These are phyloP conservation scores for Galeopterus variegatus DNA, from an alignment of 2,113 vertebrate species.

Conservation along the genomic window DNA sequence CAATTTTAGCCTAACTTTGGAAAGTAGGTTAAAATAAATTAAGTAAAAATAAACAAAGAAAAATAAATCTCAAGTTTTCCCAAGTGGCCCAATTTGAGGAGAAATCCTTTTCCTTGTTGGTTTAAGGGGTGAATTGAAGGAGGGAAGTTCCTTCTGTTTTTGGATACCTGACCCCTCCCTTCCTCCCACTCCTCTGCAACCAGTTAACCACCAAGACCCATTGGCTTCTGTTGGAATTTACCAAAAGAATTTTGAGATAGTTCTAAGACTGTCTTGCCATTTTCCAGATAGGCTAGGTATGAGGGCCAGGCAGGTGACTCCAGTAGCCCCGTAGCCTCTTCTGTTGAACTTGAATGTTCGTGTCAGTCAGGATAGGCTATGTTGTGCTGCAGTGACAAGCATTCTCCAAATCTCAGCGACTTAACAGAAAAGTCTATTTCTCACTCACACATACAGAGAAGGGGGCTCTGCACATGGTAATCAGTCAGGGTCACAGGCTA, in stretches of 20 bases:
- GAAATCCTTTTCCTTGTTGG: background rate
- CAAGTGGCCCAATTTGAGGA: background rate
- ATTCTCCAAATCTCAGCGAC: background rate
- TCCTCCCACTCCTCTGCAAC: background rate
- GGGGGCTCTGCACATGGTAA: background rate
- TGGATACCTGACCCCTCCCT: background rate
- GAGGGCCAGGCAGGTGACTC: background rate
- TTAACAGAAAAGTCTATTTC: background rate
- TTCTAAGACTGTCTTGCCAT: background rate
- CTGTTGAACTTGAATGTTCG: background rate
- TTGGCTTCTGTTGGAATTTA: background rate
- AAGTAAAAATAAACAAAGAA: constrained; percentile 25
- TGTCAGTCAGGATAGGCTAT: background rate
- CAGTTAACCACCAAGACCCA: background rate
- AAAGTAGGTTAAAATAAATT: background rate
- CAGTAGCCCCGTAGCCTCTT: background rate
- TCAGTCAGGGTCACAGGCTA: background rate
- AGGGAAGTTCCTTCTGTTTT: background rate
- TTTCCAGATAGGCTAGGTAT: background rate
- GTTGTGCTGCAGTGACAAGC: background rate
- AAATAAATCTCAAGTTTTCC: background rate
- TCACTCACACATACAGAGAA: background rate
- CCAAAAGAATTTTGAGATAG: background rate
- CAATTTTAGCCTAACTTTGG: background rate
- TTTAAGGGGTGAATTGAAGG: background rate